Evolutionary conservation across 2,888 invertebrate species (phyloP).

Genomic region (Thymelicus sylvestris): DNA sequence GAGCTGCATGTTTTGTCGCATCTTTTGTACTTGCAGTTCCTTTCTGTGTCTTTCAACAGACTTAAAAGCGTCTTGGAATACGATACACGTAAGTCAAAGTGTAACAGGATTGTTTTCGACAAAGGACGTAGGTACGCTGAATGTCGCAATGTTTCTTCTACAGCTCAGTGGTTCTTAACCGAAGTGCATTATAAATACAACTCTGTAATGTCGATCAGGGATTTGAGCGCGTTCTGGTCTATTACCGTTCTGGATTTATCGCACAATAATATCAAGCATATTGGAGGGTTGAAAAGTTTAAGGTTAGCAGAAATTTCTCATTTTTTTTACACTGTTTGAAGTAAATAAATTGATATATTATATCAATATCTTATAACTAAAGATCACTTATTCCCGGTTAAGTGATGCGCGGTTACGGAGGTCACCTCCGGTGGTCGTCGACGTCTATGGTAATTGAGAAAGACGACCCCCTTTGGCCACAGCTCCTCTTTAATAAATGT

Average conservation of each 20-base stretch:
- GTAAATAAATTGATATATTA: too few species aligned
- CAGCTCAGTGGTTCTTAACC: conserved; percentile 86
- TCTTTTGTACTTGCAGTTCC: conserved; percentile 83
- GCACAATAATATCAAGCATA: conserved; percentile 84
- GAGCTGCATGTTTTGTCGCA: conserved; percentile 78
- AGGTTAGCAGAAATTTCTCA: conserved; percentile 58
- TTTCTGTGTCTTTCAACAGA: conserved; percentile 84
- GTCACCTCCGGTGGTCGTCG: too few species aligned
- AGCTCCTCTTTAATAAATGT: too few species aligned
- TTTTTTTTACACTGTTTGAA: too few species aligned
- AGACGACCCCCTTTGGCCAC: too few species aligned
- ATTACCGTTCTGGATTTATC: conserved; percentile 85
- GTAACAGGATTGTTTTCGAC: conserved; percentile 36
- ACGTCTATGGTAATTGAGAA: too few species aligned
- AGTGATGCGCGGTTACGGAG: too few species aligned
- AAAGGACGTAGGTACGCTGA: conserved; percentile 17
- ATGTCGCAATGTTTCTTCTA: conserved; percentile 43
- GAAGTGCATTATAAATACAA: conserved; percentile 86
- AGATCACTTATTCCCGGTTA: too few species aligned
- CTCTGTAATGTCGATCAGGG: conserved; percentile 77
- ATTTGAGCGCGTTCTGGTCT: conserved; percentile 86
- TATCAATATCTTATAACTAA: too few species aligned
- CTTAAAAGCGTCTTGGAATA: conserved; percentile 82
- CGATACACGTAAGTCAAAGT: conserved; percentile 68
- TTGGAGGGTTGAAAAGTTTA: conserved; percentile 81